These are phyloP conservation scores for Caenorhabditis zanzibari DNA, from an alignment of 2,888 invertebrate genomes.

Conservation along the genomic window DNA sequence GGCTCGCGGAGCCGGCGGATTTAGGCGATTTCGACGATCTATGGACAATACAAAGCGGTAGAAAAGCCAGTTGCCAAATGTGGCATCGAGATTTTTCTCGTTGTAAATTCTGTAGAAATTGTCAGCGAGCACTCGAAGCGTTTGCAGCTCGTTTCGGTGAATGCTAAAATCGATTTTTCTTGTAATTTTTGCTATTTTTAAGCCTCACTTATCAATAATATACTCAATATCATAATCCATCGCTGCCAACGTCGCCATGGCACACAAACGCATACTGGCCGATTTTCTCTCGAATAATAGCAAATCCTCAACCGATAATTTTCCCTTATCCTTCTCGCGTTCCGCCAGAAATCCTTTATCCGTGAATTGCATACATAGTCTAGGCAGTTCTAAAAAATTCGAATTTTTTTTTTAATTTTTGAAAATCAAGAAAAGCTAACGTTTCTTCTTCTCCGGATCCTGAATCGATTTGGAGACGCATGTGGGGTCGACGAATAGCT, in stretches of 20 bases:
- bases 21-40: slow-evolving; percentile 67
- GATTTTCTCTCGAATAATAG: slow-evolving; percentile 68
- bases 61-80: slow-evolving; percentile 71
- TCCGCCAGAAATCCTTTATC: slow-evolving; percentile 62
- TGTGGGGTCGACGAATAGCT: slow-evolving; percentile 57
- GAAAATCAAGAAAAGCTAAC: slow-evolving; percentile 1
- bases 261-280: slow-evolving; percentile 73
- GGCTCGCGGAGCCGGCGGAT: slow-evolving; percentile 71
- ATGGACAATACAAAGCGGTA: slow-evolving; percentile 64
- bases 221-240: slow-evolving; percentile 71
- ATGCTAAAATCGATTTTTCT: slow-evolving; percentile 37
- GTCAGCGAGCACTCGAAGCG: slow-evolving; percentile 64
- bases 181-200: background rate
- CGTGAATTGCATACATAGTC: slow-evolving; percentile 62
- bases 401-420: background rate
- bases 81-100: slow-evolving; percentile 62
- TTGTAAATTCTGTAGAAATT: slow-evolving; percentile 60
- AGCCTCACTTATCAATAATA: slow-evolving; percentile 63
- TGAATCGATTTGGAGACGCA: slow-evolving; percentile 11
- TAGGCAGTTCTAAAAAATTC: slow-evolving; percentile 47
- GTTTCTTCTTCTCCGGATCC: slow-evolving; percentile 56
- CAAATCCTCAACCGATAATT: slow-evolving; percentile 65
- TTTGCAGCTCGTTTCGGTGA: slow-evolving; percentile 62
- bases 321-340: slow-evolving; percentile 53
- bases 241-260: slow-evolving; percentile 73